Evolutionary conservation across 53 echinoderm and acorn worm species (phyloP).

Genomic region (Echinometra lucunter): DNA sequence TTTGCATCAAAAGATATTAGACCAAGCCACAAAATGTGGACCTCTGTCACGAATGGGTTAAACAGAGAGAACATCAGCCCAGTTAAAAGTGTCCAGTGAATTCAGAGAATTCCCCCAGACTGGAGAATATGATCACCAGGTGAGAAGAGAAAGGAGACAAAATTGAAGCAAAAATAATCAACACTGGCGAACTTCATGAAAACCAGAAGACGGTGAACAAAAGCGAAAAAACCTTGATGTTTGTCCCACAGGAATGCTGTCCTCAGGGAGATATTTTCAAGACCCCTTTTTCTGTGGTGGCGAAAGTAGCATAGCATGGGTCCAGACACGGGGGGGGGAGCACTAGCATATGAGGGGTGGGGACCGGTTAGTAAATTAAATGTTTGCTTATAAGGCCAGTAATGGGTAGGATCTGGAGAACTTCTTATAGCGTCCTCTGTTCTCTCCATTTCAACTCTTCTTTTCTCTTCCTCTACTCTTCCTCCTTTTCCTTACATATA

Average conservation of each 20-base stretch:
- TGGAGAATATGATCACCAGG: not conserved
- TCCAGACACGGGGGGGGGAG: too few species aligned
- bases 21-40: too few species aligned
- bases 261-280: conserved; percentile 13
- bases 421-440: too few species aligned
- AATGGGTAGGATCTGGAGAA: too few species aligned
- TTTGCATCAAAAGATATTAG: too few species aligned
- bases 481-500: too few species aligned
- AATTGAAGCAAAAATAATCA: conserved; percentile 42
- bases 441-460: too few species aligned
- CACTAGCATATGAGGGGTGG: too few species aligned
- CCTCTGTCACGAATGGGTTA: too few species aligned
- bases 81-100: not conserved
- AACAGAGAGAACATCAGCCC: not conserved
- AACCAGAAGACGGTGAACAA: not conserved
- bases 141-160: not conserved
- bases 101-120: not conserved
- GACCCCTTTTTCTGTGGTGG: not conserved
- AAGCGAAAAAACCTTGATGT: not conserved
- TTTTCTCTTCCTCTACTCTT: too few species aligned
- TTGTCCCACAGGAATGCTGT: conserved; percentile 34
- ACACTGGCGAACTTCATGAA: conserved; percentile 7
- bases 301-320: not conserved
- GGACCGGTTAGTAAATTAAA: too few species aligned
- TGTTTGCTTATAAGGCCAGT: too few species aligned